phyloP scores from a whole-genome alignment of 2,888 invertebrate species.

The Catocala sponsa region DNA sequence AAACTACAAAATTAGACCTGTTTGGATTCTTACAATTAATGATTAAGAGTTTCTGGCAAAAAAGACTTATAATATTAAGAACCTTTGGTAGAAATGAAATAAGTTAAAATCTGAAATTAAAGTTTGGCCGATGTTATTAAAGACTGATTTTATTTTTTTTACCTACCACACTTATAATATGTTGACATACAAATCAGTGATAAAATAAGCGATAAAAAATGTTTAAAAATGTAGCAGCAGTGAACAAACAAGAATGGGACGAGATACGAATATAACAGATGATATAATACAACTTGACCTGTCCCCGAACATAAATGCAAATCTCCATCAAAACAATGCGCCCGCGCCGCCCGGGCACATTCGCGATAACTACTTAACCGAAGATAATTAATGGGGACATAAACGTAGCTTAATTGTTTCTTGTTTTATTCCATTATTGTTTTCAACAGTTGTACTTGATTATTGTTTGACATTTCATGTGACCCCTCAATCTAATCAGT shows the following conservation, averaged over 20 bases:
- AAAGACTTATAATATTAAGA: too few species aligned
- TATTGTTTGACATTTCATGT: slow-evolving; percentile 60
- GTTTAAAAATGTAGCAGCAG: slow-evolving; percentile 8
- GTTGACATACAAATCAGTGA: too few species aligned
- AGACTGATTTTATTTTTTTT: too few species aligned
- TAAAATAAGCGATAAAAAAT: too few species aligned
- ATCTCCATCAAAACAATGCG: slow-evolving; percentile 45
- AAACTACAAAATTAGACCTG: too few species aligned
- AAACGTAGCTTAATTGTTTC: slow-evolving; percentile 68
- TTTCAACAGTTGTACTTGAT: slow-evolving; percentile 65
- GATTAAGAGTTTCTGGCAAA: too few species aligned
- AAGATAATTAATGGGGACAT: slow-evolving; percentile 61
- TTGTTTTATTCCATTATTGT: slow-evolving; percentile 82
- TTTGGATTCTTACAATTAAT: too few species aligned
- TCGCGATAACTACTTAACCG: slow-evolving; percentile 42
- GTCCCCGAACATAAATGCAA: slow-evolving; percentile 26
- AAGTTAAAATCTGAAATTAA: too few species aligned
- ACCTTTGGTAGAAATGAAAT: too few species aligned
- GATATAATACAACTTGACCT: slow-evolving; percentile 37
- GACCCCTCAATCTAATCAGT: slow-evolving; percentile 72
- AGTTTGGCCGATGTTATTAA: too few species aligned
- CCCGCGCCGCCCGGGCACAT: slow-evolving; percentile 26
- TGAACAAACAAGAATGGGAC: slow-evolving; percentile 19
- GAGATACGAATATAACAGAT: slow-evolving; percentile 24
- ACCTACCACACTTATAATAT: too few species aligned